Conservation (phyloP, 2,797 vertebrate genomes). For the Hozukius guyotensis region DNA sequence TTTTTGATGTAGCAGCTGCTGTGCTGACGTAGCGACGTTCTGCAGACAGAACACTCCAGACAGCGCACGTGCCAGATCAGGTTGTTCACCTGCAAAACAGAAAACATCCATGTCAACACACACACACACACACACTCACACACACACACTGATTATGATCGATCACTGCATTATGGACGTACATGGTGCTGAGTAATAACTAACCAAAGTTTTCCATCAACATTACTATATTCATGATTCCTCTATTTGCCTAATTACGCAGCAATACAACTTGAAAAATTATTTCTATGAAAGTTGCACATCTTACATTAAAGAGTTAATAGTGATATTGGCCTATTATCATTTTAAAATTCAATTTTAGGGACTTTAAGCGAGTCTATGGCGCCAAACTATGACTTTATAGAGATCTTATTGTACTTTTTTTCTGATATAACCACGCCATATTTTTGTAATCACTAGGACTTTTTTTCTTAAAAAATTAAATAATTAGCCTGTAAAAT, state of each 20-base stretch:
- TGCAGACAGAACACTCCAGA: conserved; percentile 96
- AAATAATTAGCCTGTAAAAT: not conserved
- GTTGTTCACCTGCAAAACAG: conserved; percentile 92
- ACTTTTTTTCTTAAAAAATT: not conserved
- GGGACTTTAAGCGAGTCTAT: not conserved
- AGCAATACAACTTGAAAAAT: not conserved
- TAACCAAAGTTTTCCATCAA: not conserved
- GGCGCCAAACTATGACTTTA: not conserved
- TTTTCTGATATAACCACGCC: not conserved
- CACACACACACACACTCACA: not conserved
- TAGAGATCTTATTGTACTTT: not conserved
- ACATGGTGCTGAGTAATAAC: not conserved
- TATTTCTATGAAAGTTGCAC: not conserved
- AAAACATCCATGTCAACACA: conserved; percentile 32
- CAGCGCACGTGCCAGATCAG: conserved; percentile 98
- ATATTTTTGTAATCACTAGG: not conserved
- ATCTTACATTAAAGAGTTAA: not conserved
- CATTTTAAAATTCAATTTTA: not conserved
- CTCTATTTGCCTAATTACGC: not conserved
- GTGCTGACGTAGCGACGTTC: conserved; percentile 95
- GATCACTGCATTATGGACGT: not conserved
- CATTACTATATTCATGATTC: not conserved
- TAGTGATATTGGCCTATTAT: not conserved
- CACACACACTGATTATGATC: not conserved
- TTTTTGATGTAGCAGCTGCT: conserved; percentile 99